These are phyloP conservation scores for Camponotus pennsylvanicus DNA, from an alignment of 1,140 invertebrate species.

Conservation along the genomic window DNA sequence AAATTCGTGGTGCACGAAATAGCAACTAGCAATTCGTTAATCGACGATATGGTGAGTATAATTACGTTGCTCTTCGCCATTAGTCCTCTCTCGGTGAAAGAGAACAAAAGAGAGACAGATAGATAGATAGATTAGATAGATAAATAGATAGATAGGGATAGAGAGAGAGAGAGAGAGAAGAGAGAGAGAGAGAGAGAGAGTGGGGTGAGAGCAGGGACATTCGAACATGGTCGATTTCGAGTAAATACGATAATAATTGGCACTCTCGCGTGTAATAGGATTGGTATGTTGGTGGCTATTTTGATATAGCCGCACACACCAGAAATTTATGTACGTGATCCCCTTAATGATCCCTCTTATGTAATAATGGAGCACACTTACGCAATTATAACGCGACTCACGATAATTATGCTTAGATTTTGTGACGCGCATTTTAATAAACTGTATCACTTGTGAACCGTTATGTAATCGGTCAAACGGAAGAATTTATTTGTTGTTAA, in stretches of 20 bases:
- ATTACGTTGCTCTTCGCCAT: constrained; percentile 53
- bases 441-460: neutral
- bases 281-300: constrained; percentile 1
- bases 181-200: neutral
- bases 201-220: neutral
- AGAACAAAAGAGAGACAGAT: neutral
- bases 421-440: constrained; percentile 36
- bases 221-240: constrained; percentile 33
- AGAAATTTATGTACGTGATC: constrained; percentile 49
- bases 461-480: neutral
- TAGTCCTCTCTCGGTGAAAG: neutral
- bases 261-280: constrained; percentile 48
- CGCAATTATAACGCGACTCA: constrained; percentile 30
- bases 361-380: constrained; percentile 22
- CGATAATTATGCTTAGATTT: constrained; percentile 34
- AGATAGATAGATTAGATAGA: neutral
- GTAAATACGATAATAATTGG: constrained; percentile 70
- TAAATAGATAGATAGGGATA: neutral
- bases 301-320: neutral
- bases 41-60: constrained; percentile 37
- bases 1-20: neutral
- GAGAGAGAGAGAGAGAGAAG: neutral
- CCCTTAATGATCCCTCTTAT: constrained; percentile 11
- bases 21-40: constrained; percentile 47
- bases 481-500: neutral